These are phyloP conservation scores for Cantharis rufa DNA, from an alignment of 2,888 invertebrate species.

Conservation along the genomic window DNA sequence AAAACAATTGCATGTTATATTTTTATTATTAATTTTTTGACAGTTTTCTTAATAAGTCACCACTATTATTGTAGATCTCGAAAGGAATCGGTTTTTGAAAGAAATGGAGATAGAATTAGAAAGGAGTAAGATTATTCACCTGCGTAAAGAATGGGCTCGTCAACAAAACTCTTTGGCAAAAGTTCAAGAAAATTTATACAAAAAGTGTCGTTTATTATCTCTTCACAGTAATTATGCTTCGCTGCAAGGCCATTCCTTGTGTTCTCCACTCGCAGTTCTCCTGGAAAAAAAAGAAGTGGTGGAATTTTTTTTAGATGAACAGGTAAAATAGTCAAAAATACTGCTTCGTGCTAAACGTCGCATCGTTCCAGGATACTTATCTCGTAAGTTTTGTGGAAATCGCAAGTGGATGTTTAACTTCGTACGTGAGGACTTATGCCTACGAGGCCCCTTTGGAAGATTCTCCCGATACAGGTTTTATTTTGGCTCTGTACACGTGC, in stretches of 20 bases:
- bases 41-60: background rate
- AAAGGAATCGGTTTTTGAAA: constrained; percentile 6
- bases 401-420: constrained; percentile 9
- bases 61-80: constrained; percentile 5
- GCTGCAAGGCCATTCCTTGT: constrained; percentile 11
- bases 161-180: constrained; percentile 17
- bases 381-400: constrained; percentile 13
- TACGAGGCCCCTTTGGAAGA: constrained; percentile 10
- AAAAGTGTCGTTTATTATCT: constrained; percentile 2
- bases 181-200: constrained; percentile 9
- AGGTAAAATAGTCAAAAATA: background rate
- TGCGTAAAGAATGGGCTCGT: constrained; percentile 15
- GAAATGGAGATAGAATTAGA: constrained; percentile 8
- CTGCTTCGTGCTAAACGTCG: background rate
- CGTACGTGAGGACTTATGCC: constrained; percentile 8
- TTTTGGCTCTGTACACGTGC: constrained; percentile 7
- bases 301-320: constrained; percentile 1
- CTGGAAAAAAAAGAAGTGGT: constrained; percentile 2
- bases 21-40: background rate
- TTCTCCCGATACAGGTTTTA: constrained; percentile 13
- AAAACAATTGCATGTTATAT: background rate
- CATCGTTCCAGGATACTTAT: constrained; percentile 2
- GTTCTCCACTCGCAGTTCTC: constrained; percentile 4
- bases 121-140: constrained; percentile 6
- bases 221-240: constrained; percentile 19